Percentiles rank a stretch among this genome's conserved stretches.
Evolutionary conservation across 2,113 vertebrate genomes (phyloP).

Genomic region (Anas platyrhynchos): DNA sequence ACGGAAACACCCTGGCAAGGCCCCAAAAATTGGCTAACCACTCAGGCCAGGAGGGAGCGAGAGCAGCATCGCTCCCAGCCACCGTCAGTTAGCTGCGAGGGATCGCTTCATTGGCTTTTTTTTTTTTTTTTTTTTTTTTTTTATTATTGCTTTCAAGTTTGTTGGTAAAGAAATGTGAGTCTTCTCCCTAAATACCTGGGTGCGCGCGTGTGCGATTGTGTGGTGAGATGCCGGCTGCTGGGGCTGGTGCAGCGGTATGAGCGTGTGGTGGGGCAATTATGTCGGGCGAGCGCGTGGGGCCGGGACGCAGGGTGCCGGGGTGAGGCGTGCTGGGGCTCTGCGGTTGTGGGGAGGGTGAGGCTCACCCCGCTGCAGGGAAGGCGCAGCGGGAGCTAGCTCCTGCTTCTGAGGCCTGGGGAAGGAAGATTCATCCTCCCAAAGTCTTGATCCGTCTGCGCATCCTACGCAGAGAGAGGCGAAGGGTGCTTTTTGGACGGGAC

Average conservation of each 20-base stretch:
- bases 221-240: not conserved
- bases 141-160: not conserved
- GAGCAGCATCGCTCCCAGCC: not conserved
- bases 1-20: not conserved
- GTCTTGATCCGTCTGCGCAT: not conserved
- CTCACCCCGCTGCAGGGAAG: not conserved
- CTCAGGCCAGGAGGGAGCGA: not conserved
- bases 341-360: not conserved
- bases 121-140: not conserved
- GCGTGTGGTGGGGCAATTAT: not conserved
- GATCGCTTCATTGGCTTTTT: not conserved
- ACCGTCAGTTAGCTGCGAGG: not conserved
- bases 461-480: accelerated
- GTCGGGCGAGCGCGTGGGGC: not conserved
- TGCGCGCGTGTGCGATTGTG: not conserved
- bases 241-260: not conserved
- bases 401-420: not conserved
- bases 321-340: not conserved
- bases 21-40: not conserved
- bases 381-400: not conserved
- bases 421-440: not conserved
- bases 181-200: not conserved
- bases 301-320: not conserved
- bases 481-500: not conserved
- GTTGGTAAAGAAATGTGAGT: not conserved